These are phyloP conservation scores for Malurus elegans DNA, from an alignment of 2,113 vertebrate species.

Conservation along the genomic window DNA sequence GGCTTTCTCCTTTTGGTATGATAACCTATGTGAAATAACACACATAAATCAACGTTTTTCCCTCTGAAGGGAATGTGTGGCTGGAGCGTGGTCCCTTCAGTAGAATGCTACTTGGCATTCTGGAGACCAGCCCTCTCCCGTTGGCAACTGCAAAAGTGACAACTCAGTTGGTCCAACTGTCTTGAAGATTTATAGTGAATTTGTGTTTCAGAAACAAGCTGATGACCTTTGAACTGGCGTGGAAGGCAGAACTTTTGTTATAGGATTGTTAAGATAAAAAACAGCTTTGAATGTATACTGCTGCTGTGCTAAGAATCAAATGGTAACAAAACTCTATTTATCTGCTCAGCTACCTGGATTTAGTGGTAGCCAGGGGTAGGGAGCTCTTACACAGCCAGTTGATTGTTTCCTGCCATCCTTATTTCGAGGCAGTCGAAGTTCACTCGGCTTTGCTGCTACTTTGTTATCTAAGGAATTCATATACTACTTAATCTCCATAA, in stretches of 20 bases:
- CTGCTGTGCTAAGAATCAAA: not conserved
- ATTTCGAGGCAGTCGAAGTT: not conserved
- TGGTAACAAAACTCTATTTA: not conserved
- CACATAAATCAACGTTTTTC: not conserved
- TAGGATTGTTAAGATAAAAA: constrained; percentile 11
- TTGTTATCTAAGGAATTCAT: constrained; percentile 66
- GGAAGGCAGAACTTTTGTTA: constrained; percentile 19
- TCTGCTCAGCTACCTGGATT: not conserved
- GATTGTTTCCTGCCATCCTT: constrained; percentile 29
- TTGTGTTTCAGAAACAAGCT: constrained; percentile 7
- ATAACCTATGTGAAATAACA: not conserved
- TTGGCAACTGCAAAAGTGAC: not conserved
- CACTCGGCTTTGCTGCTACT: not conserved
- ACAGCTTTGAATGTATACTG: not conserved
- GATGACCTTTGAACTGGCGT: constrained; percentile 34
- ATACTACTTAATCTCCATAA: constrained; percentile 39
- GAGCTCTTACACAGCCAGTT: not conserved
- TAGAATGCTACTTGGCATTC: not conserved
- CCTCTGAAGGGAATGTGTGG: not conserved
- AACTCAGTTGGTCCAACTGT: not conserved
- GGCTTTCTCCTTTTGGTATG: not conserved
- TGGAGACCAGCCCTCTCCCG: not conserved
- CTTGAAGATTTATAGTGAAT: not conserved
- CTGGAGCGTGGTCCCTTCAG: not conserved
- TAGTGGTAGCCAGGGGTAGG: not conserved